Base-by-base conservation (phyloP, 2,888 invertebrate species). In the Carterocephalus palaemon region DNA sequence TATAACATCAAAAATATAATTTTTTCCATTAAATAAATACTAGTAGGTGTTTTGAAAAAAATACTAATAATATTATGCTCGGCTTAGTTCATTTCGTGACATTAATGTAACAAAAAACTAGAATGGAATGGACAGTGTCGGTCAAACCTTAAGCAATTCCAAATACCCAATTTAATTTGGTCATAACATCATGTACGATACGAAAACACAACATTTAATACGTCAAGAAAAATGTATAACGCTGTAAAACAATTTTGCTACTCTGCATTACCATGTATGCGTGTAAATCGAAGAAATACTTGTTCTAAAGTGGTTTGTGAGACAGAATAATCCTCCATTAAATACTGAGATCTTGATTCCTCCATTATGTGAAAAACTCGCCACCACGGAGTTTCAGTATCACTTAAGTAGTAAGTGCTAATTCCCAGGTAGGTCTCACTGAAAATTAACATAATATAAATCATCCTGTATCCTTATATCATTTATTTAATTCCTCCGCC, bases 261-360 rank as follows among this genome's bases (percentile, higher is more conserved):
- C n/a, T 63, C 60, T 1, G 48, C 36, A 13, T 50, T 57, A n/a
- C 62, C 67, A 28, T 76, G 73, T 39, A 67, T 41, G 43, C 75
- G 67, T 3, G 92, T 91, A 61, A 92, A 91, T 43, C 88, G 81
- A 15, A 92, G 74, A 65, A 92, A 92, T 42, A 95, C 92, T 77
- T 95, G 94, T 67, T 95, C 95, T 32, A 95, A 81, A 1, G 93
- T 92, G 0, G 94, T 93, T 73, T 95, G 94, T 26, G 92, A 92
- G 9, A 95, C 90, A 4, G 92, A 91, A 70, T 95, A 95, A 70
- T 95, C 95, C 56, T 93, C 93, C 29, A 94, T 88, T 39, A 90
- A 85, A 2, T 89, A 81, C n/a, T 63, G 58, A 0, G 53, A 51
- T 12, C 90, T 89, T 36, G 90, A 89, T 0, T 70, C 61, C 63